Evolutionary conservation across 2,113 vertebrate species (phyloP), one percentile per base, ranked within the genome.

Genomic region (Fulmarus glacialis): DNA sequence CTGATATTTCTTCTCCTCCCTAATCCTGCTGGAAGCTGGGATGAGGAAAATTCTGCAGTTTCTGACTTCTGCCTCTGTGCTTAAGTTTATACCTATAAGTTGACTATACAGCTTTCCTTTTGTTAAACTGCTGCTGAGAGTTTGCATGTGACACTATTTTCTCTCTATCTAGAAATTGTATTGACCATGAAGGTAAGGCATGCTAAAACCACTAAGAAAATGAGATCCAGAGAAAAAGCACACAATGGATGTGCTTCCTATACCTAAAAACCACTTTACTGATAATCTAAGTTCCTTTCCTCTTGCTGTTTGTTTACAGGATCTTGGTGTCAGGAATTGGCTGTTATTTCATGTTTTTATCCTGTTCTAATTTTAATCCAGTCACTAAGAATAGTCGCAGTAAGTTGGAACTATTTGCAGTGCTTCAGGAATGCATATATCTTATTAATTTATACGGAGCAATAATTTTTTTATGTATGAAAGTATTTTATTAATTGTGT

Each of bases 331-430:
- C 73, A 92, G 47, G 60, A 95, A 82, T 47, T 79, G 60, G 19
- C 60, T 89, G 34, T 8, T 60, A 87, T 87, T 84, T 79, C 38
- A 29, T 87, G 48, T 0, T 55, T 67, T 87, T 87, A 74, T 82
- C 83, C 42, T 91, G 81, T 92, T 91, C 77, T 79, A 67, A 53
- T 94, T 94, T 96, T 92, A 78, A 89, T 89, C 13, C 19, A 36
- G 15, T 79, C 17, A 22, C 14, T 50, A 79, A 91, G 8, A 84
- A 64, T 27, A 91, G 21, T 67, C 93, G 8, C 63, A 62, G 24
- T 90, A 23, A 71, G 3, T 40, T 92, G 56, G 13, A 84, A 59
- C 66, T 79, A 64, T 42, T 89, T 89, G 19, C n/a, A 87, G 48
- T 1, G 0, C 27, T 87, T 79, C 22, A 81, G 23, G 18, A 83